Evolutionary conservation across 2,797 vertebrate genomes (phyloP).

Genomic region (Gymnoscopelus braueri): DNA sequence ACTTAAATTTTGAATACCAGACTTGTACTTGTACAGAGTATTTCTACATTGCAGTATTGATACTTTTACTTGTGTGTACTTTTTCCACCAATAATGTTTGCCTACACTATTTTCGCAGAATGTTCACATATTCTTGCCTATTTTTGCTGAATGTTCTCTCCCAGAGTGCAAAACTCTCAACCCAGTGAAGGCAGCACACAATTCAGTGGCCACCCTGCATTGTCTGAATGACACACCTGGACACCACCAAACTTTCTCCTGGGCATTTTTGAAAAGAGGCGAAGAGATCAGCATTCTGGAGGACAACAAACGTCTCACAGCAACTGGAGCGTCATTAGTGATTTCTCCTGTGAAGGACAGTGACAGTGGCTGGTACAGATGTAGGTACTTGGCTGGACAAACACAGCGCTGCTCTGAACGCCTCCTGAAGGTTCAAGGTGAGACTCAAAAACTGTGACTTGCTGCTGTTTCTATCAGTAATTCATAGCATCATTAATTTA

Average conservation of each 20-base stretch:
- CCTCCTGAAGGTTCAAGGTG: constrained; percentile 54
- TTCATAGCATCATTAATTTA: neutral
- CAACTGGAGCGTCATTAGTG: constrained; percentile 14
- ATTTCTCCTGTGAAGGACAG: constrained; percentile 2
- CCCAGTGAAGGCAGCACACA: neutral
- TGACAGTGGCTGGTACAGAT: constrained; percentile 65
- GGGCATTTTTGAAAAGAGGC: constrained; percentile 36
- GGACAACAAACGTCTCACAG: neutral
- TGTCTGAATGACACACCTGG: constrained; percentile 34
- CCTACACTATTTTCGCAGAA: too few relatives aligned
- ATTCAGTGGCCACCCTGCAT: constrained; percentile 1
- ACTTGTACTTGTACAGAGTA: too few relatives aligned
- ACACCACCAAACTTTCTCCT: constrained; percentile 26
- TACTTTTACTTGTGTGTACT: too few relatives aligned
- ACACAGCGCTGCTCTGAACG: constrained; percentile 43
- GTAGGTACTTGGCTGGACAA: constrained; percentile 19
- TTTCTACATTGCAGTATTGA: too few relatives aligned
- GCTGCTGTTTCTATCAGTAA: neutral
- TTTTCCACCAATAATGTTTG: too few relatives aligned
- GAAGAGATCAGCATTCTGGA: neutral
- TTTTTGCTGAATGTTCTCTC: constrained; percentile 19
- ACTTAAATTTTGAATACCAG: too few relatives aligned
- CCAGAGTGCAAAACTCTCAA: constrained; percentile 53
- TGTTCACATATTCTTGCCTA: too few relatives aligned
- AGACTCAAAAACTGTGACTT: constrained; percentile 10